phyloP scores from a whole-genome alignment of 1,140 invertebrate species.

The Drosophila insularis region DNA sequence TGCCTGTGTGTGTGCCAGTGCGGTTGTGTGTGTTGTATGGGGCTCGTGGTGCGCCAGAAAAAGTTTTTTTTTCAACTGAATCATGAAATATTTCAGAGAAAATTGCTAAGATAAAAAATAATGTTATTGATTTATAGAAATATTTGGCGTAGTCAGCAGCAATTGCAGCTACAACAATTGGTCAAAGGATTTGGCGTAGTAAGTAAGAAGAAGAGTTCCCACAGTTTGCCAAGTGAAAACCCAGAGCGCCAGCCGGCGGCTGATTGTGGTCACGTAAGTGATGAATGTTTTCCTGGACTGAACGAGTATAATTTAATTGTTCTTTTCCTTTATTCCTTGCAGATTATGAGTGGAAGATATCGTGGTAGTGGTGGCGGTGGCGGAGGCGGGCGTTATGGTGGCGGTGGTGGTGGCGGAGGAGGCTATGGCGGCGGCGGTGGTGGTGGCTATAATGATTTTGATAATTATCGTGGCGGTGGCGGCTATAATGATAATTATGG shows the following conservation, averaged over 20 bases:
- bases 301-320: background rate
- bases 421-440: conserved; percentile 46
- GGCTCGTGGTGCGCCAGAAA: conserved; percentile 60
- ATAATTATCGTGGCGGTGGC: conserved; percentile 58
- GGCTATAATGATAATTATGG: conserved; percentile 70
- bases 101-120: conserved; percentile 36
- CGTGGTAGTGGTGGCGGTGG: conserved; percentile 55
- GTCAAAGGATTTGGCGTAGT: background rate
- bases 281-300: background rate
- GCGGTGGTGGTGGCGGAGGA: conserved; percentile 46
- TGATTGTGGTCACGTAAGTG: conserved; percentile 76
- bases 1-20: conserved; percentile 17
- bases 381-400: conserved; percentile 44
- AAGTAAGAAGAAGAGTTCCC: conserved; percentile 28
- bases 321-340: background rate
- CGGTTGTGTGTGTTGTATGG: conserved; percentile 20
- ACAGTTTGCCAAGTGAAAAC: conserved; percentile 2
- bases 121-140: conserved; percentile 74
- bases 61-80: conserved; percentile 28
- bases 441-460: conserved; percentile 69
- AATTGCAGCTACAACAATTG: conserved; percentile 44
- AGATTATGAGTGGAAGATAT: conserved; percentile 78
- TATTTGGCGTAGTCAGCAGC: conserved; percentile 65
- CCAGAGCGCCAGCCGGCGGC: conserved; percentile 19
- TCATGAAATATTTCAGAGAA: conserved; percentile 23